A percentile compares a stretch with the other conserved stretches of the same genome.
phyloP scores from a whole-genome alignment of 1,140 invertebrate genomes.

The Aphelenchoides avenae region DNA sequence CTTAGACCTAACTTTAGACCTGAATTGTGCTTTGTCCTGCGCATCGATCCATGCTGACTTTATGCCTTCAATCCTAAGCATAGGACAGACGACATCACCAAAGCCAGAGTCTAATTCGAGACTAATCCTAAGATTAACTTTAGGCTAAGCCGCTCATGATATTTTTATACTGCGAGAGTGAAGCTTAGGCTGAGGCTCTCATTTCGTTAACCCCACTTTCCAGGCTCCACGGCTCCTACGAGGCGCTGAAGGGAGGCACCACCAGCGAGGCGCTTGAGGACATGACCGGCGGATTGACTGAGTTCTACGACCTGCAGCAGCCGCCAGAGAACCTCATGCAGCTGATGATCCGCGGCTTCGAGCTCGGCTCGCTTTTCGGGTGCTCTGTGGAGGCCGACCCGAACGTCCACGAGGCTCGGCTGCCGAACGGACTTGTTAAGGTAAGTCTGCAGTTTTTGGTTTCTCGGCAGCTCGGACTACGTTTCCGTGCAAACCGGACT shows the following conservation, averaged over 20 bases:
- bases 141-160: no score
- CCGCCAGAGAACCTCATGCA: constrained; percentile 68
- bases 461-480: background rate
- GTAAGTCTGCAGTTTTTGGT: constrained; percentile 68
- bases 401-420: constrained; percentile 73
- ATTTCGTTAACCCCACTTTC: no score
- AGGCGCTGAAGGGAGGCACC: constrained; percentile 91
- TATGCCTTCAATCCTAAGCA: no score
- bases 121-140: no score
- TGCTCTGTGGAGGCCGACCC: constrained; percentile 78
- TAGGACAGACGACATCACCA: no score
- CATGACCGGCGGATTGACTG: constrained; percentile 93
- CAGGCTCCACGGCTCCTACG: constrained; percentile 93
- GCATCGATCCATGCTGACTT: no score
- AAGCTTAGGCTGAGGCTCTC: no score
- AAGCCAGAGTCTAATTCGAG: no score
- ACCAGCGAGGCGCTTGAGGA: constrained; percentile 94
- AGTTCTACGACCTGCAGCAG: constrained; percentile 84
- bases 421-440: constrained; percentile 80
- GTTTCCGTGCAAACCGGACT: background rate
- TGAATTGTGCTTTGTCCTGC: no score
- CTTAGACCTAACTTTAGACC: no score
- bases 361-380: constrained; percentile 59
- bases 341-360: constrained; percentile 56
- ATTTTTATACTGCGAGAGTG: no score